Percentiles rank a stretch among this genome's conserved stretches.
phyloP scores from a whole-genome alignment of 2,888 invertebrate genomes.

The Volucella zonaria region DNA sequence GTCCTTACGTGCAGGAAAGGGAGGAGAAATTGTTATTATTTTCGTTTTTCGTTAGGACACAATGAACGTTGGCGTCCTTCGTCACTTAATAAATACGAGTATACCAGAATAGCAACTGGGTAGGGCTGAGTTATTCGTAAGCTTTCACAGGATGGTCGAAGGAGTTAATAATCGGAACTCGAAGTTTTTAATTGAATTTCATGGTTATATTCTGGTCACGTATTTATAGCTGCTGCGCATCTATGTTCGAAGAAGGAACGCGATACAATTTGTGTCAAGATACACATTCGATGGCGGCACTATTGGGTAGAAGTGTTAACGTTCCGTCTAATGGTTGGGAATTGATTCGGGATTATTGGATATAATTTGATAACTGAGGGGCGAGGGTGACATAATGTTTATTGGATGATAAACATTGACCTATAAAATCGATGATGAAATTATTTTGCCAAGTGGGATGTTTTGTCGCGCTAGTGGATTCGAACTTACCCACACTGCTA shows the following conservation, averaged over 20 bases:
- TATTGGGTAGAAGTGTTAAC: constrained; percentile 50
- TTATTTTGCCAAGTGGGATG: too few relatives aligned
- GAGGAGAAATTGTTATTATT: constrained; percentile 4
- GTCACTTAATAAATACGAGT: constrained; percentile 45
- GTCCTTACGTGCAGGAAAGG: constrained; percentile 24
- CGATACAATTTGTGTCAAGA: constrained; percentile 54
- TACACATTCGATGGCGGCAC: constrained; percentile 26
- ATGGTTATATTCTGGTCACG: constrained; percentile 66
- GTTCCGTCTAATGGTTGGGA: constrained; percentile 41
- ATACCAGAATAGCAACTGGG: constrained; percentile 1
- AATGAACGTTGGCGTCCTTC: constrained; percentile 13
- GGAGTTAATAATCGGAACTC: constrained; percentile 62
- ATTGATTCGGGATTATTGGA: constrained; percentile 55
- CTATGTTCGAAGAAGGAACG: constrained; percentile 58
- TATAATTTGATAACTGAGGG: constrained; percentile 43
- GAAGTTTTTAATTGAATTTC: constrained; percentile 73
- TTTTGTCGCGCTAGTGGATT: too few relatives aligned
- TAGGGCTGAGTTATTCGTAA: background rate
- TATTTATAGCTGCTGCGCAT: constrained; percentile 49
- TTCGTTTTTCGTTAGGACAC: background rate
- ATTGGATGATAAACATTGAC: constrained; percentile 36
- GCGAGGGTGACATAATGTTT: constrained; percentile 27
- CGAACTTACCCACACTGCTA: too few relatives aligned
- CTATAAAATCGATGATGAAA: constrained; percentile 12
- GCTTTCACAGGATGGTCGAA: constrained; percentile 8